Evolutionary conservation across 1,140 invertebrate genomes (phyloP), one percentile per base, ranked within the genome.

Genomic region (Cryptotermes secundus): DNA sequence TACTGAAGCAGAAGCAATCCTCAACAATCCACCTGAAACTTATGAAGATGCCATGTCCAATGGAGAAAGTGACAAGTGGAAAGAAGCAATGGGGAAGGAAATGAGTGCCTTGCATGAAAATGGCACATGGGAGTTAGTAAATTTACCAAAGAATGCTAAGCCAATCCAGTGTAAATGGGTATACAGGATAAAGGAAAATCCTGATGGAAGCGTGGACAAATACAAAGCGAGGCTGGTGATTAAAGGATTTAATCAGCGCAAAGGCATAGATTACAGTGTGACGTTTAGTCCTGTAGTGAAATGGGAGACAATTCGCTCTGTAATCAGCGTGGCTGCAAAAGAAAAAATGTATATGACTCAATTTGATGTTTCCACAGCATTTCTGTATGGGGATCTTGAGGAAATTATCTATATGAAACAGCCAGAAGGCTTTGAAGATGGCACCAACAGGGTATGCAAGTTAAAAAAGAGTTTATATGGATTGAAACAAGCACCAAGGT

Each of bases 351-450:
- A 87, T 24, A 85, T 88, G 16, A 45, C 86, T 24, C 87, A 89
- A 85, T 35, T 88, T 49, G 87, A 90, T 87, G 86, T 87, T 3
- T 88, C 88, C 84, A 87, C 88, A n/a, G 89, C 90, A 0, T 91
- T 90, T 86, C 85, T 91, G 0, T 85, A 91, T 87, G 90, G 88
- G 0, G 79, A 87, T 12, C 79, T 91, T 7, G 85, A 90, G 34
- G 90, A 92, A 87, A 87, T 86, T 38, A 88, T 91, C 1, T 91
- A 87, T 83, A 89, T 91, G 87, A 49, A 86, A 85, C 83, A 88
- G 82, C 90, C 90, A 81, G 86, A 90, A 86, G 89, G 89, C 26
- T 90, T 88, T 81, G 85, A 87, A 42, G 85, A 87, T 45, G 53
- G 87, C 26, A 36, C 34, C 83, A 85, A 49, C 38, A 86, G 82